Evolutionary conservation across 2,113 vertebrate genomes (phyloP), one percentile per base, ranked within the genome.

Genomic region (Callospermophilus lateralis): DNA sequence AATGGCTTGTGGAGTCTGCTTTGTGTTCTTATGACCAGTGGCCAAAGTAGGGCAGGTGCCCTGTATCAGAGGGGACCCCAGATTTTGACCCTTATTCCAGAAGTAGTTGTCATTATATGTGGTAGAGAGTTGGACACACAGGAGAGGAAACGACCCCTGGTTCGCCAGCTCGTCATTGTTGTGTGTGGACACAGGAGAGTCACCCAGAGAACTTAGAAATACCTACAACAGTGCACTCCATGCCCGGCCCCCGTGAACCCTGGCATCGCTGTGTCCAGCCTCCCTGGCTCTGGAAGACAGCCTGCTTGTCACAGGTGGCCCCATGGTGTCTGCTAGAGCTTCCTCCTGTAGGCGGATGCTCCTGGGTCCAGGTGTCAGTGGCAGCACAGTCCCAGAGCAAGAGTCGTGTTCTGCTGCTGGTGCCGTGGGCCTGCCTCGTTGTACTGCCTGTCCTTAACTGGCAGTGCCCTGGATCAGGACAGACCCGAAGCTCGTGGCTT

Each of bases 331-430:
- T 28, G 32, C 13, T 24, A 11, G 42, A 1, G 0, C 51, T 16
- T 55, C 67, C 81, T 78, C 74, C 55, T 22, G 0, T 42, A 2
- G 28, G 19, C 17, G 0, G 30, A 0, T 0, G 30, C 30, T 19
- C 19, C 11, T 6, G 1, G 28, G 42, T 45, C 51, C 83, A 3
- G 1, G 0, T 6, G 4, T 1, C 34, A 12, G 63, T 0, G 24
- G n/a, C 16, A n/a, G 26, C 24, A 0, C 30, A 3, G 17, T 20
- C n/a, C 26, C 11, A 6, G 74, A 48, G 80, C 6, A 6, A 39
- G 78, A 28, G 3, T 17, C 0, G 0, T 4, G 5, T 22, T 72
- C 53, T 73, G 7, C 32, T 1, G 6, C 67, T 30, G 16, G 45
- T 4, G 26, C 51, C 34, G 19, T 2, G 73, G 39, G 19, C 48